Conservation (phyloP, 2,888 invertebrate genomes). For the Pterostichus madidus region DNA sequence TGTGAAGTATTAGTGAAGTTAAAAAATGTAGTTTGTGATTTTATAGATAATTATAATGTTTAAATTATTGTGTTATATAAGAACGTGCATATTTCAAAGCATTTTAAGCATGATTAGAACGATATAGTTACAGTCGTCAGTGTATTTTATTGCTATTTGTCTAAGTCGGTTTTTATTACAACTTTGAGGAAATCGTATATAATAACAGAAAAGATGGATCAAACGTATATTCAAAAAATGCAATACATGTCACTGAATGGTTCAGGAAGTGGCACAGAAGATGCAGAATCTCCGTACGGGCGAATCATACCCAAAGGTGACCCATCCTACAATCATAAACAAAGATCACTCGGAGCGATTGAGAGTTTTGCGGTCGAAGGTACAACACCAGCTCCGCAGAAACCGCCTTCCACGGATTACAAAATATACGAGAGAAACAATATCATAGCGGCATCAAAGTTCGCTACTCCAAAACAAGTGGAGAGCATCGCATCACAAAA, state of each 20-base stretch:
- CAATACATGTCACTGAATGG: constrained; percentile 73
- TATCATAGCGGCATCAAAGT: constrained; percentile 88
- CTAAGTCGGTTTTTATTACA: constrained; percentile 29
- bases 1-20: constrained; percentile 13
- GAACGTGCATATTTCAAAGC: constrained; percentile 9
- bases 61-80: constrained; percentile 9
- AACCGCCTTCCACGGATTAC: constrained; percentile 76
- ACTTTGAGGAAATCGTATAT: background rate
- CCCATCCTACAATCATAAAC: constrained; percentile 75
- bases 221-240: constrained; percentile 73
- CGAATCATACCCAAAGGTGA: constrained; percentile 75
- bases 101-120: constrained; percentile 10
- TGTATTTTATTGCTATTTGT: constrained; percentile 37
- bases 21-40: constrained; percentile 4
- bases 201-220: constrained; percentile 70
- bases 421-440: constrained; percentile 85
- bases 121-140: constrained; percentile 10
- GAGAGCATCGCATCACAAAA: constrained; percentile 80
- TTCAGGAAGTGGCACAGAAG: constrained; percentile 65
- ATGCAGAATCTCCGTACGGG: constrained; percentile 74
- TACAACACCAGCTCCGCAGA: constrained; percentile 69
- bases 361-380: constrained; percentile 83
- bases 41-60: constrained; percentile 23
- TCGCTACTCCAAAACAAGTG: constrained; percentile 87
- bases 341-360: constrained; percentile 82